phyloP scores from a whole-genome alignment of 2,113 vertebrate genomes.

The Forbesichthys papilliferus region DNA sequence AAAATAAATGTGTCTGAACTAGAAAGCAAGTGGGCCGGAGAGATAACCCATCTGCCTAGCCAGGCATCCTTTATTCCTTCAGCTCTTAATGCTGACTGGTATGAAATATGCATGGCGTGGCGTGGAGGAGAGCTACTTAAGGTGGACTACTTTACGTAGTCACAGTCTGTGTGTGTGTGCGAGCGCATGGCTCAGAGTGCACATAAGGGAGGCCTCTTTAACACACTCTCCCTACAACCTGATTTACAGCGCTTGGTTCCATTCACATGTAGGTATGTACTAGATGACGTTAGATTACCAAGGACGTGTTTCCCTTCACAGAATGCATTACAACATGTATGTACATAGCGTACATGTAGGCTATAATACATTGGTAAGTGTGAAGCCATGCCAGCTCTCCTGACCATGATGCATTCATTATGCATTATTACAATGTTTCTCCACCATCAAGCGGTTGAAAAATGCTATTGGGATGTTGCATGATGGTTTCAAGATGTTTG shows the following conservation, averaged over 20 bases:
- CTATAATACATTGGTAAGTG: slow-evolving; percentile 1
- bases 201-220: slow-evolving; percentile 53
- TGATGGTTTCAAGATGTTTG: no score
- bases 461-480: no score
- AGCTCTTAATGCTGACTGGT: slow-evolving; percentile 65
- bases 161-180: slow-evolving; percentile 23
- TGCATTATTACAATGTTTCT: no score
- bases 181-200: slow-evolving; percentile 37
- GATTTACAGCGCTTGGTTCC: slow-evolving; percentile 30
- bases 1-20: slow-evolving; percentile 57
- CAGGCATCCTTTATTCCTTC: slow-evolving; percentile 69
- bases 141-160: slow-evolving; percentile 53
- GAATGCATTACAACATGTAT: slow-evolving; percentile 38
- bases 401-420: no score
- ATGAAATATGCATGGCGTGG: slow-evolving; percentile 74
- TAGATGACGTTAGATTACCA: slow-evolving; percentile 23
- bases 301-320: slow-evolving; percentile 1
- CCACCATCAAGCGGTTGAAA: no score
- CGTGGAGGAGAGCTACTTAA: slow-evolving; percentile 64
- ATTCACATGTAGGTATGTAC: slow-evolving; percentile 36
- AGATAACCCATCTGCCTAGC: slow-evolving; percentile 65
- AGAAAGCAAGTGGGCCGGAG: slow-evolving; percentile 60
- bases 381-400: neutral
- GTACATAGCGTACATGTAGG: slow-evolving; percentile 39
- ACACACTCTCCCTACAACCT: slow-evolving; percentile 30